Conservation (phyloP, 2,113 vertebrate species). For the Notechis scutatus region DNA sequence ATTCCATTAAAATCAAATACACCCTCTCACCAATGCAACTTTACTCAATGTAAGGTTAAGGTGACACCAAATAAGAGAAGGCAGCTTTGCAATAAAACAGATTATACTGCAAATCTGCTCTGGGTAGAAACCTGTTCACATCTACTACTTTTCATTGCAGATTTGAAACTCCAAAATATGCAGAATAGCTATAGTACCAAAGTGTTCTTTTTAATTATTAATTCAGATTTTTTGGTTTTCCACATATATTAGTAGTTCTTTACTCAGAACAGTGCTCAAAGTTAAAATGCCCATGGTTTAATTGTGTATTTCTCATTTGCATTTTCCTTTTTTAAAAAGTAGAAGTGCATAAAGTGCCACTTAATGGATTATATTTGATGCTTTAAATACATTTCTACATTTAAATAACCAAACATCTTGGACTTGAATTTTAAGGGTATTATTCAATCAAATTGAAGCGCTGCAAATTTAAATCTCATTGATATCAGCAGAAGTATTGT, state of each 20-base stretch:
- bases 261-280: neutral
- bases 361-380: neutral
- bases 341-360: conserved; percentile 35
- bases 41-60: neutral
- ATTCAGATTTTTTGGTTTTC: conserved; percentile 5
- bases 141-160: neutral
- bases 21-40: neutral
- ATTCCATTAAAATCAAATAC: neutral
- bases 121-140: neutral
- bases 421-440: neutral
- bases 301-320: conserved; percentile 14
- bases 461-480: neutral
- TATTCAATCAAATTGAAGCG: neutral
- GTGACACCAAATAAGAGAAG: neutral
- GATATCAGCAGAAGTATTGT: neutral
- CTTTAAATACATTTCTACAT: neutral
- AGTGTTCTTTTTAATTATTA: neutral
- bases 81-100: neutral
- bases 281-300: conserved; percentile 12
- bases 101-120: neutral
- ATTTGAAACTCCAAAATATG: neutral
- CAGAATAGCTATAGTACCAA: neutral
- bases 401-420: neutral
- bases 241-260: conserved; percentile 37
- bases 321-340: conserved; percentile 17